Percentiles rank a stretch among this genome's conserved stretches.
These are phyloP conservation scores for Pterois miles DNA, from an alignment of 2,797 vertebrate species.

Conservation along the genomic window DNA sequence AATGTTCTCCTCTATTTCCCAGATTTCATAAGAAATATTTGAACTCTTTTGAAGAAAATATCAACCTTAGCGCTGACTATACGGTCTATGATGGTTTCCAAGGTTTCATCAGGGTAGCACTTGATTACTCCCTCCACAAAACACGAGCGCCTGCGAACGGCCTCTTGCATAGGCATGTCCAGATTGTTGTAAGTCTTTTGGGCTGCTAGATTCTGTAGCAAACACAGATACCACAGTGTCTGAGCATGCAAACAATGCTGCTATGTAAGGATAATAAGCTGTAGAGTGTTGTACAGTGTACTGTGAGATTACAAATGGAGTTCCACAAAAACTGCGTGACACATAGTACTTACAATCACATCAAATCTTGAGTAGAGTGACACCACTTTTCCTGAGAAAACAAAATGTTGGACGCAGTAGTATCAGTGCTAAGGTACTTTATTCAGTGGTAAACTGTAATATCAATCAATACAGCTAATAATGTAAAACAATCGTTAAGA, in stretches of 20 bases:
- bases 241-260: not conserved
- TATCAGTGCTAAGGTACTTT: not conserved
- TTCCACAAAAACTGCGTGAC: too few relatives aligned
- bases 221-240: not conserved
- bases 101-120: conserved; percentile 88
- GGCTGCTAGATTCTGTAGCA: conserved; percentile 88
- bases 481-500: not conserved
- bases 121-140: conserved; percentile 91
- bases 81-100: conserved; percentile 88
- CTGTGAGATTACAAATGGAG: not conserved
- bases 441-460: not conserved
- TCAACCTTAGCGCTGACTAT: conserved; percentile 89
- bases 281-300: too few relatives aligned
- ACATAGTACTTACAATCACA: conserved; percentile 92
- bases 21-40: not conserved
- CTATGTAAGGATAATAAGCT: not conserved
- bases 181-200: conserved; percentile 93
- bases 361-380: conserved; percentile 96
- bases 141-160: conserved; percentile 76
- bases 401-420: not conserved
- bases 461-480: not conserved
- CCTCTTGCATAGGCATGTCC: conserved; percentile 90
- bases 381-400: conserved; percentile 88
- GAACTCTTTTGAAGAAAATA: too few relatives aligned
- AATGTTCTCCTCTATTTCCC: not conserved